Evolutionary conservation across 2,797 vertebrate species (phyloP), one percentile per base, ranked within the genome.

Genomic region (Sebastes jordani): DNA sequence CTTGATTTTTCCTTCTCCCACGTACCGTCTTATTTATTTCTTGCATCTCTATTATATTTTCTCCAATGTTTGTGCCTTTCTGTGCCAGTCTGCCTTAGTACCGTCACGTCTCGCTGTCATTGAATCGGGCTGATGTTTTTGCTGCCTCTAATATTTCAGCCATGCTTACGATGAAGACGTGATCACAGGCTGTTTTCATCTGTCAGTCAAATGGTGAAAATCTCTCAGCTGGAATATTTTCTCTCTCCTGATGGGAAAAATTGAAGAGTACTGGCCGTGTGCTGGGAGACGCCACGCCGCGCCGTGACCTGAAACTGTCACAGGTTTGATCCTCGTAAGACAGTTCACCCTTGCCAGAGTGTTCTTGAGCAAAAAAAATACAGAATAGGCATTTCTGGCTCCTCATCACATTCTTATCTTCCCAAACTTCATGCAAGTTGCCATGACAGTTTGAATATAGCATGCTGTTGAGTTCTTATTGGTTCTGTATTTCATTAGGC

Each of bases 291-390:
- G 29, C 22, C 14, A 46, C 1, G 36, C 22, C 14, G 7, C 20
- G 11, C 29, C 10, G 1, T 34, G 76, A 67, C 79, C 82, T 84
- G 60, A 67, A 87, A 74, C 86, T 80, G 82, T 82, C 82, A 76
- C 36, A 30, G 34, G 46, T 74, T 80, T 77, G 46, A 78, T 69
- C 27, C 34, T 34, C 5, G 3, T 16, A 38, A 67, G 61, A 64
- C 52, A 22, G 20, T 30, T 49, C 23, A 65, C 54, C 30, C 14
- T 68, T 68, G 49, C 34, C 49, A 49, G 18, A 36, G 46, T 42
- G 52, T 60, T 14, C 32, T 32, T 16, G 10, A 71, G 42, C 18
- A 46, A 25, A 65, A 55, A 55, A 65, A 55, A 61, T 49, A 27
- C 27, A 27, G 1, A 61, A 23, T 16, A 29, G 16, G 14, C 5